These are phyloP conservation scores for Astreopora myriophthalma DNA, from an alignment of 64 coral and sea anemone species.

Conservation along the genomic window DNA sequence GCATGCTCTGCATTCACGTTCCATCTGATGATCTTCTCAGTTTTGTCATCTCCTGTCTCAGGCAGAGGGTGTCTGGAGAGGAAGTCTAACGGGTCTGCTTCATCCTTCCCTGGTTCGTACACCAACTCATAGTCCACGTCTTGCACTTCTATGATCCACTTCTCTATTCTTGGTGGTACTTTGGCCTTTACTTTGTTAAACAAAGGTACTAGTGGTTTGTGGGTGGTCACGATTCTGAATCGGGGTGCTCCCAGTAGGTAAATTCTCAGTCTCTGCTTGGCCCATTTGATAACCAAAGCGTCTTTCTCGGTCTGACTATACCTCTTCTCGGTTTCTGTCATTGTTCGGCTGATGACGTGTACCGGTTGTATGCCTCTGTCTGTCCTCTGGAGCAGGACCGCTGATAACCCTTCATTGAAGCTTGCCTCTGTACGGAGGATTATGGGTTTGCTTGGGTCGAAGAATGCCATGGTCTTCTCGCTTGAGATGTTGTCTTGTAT, in stretches of 20 bases:
- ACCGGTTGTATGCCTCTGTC: constrained; percentile 69
- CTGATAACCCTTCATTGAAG: constrained; percentile 60
- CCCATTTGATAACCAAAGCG: constrained; percentile 67
- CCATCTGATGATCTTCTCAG: constrained; percentile 42
- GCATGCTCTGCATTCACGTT: constrained; percentile 24
- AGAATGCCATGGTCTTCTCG: constrained; percentile 39
- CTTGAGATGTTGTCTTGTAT: constrained; percentile 36
- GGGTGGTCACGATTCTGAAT: constrained; percentile 74
- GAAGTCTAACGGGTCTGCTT: constrained; percentile 52
- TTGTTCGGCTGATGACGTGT: constrained; percentile 65
- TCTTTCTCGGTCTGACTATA: constrained; percentile 83
- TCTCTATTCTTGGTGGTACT: constrained; percentile 54
- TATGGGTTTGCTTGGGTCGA: constrained; percentile 40
- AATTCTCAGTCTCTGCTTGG: constrained; percentile 59
- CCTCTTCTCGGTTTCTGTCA: constrained; percentile 73
- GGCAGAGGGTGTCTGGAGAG: constrained; percentile 62
- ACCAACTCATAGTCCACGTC: constrained; percentile 52
- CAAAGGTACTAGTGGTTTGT: constrained; percentile 54
- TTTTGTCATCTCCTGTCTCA: constrained; percentile 36
- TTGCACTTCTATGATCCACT: constrained; percentile 59
- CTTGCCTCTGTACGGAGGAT: constrained; percentile 72
- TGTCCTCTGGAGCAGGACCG: constrained; percentile 54
- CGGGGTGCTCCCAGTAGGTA: constrained; percentile 84
- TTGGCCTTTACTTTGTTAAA: constrained; percentile 60
- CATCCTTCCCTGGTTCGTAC: constrained; percentile 58